These are phyloP conservation scores for Rhabdomys dilectus DNA, from an alignment of 2,113 vertebrate species.

Conservation along the genomic window DNA sequence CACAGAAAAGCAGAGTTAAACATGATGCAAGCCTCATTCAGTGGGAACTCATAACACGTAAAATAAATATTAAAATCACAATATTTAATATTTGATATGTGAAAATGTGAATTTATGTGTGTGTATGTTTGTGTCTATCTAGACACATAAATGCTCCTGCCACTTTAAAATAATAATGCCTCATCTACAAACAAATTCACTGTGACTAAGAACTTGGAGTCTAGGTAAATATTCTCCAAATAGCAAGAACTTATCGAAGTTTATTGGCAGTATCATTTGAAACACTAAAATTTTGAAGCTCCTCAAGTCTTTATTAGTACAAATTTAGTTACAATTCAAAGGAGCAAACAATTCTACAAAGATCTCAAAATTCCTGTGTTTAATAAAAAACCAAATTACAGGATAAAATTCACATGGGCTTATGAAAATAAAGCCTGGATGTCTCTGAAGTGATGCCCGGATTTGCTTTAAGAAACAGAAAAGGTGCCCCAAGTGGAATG, in stretches of 20 bases:
- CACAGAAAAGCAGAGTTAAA: not conserved
- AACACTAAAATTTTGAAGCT: not conserved
- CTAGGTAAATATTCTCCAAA: not conserved
- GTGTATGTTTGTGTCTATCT: not conserved
- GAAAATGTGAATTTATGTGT: not conserved
- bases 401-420: not conserved
- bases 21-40: not conserved
- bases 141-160: not conserved
- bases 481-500: not conserved
- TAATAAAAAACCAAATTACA: not conserved
- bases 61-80: constrained; percentile 3
- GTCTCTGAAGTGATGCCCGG: not conserved
- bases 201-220: not conserved
- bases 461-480: not conserved
- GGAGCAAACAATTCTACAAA: not conserved
- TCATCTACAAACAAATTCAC: not conserved
- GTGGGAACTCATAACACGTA: not conserved
- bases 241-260: not conserved
- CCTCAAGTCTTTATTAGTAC: not conserved
- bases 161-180: not conserved
- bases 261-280: not conserved
- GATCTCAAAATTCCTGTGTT: not conserved
- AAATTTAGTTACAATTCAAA: constrained; percentile 17
- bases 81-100: not conserved
- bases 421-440: not conserved